Conservation (phyloP, 2,113 vertebrate genomes). For the Heliornis fulica region DNA sequence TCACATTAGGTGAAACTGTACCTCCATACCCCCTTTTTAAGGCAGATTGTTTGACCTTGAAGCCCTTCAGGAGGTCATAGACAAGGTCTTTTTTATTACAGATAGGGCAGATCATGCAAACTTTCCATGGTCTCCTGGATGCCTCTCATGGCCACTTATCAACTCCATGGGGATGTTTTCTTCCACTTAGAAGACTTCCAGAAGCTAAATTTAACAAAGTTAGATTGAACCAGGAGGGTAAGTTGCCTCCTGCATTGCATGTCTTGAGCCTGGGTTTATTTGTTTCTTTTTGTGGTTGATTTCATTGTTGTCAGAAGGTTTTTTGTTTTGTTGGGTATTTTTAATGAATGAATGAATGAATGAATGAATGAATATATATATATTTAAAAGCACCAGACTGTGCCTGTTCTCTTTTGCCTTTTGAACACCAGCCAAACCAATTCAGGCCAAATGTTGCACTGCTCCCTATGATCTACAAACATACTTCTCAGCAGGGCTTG, state of each 20-base stretch:
- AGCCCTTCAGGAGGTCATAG: neutral
- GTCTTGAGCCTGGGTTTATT: neutral
- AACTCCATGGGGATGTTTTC: neutral
- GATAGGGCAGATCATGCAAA: no score
- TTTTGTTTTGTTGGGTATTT: neutral
- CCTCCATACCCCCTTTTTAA: neutral
- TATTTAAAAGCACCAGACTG: neutral
- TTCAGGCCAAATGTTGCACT: neutral
- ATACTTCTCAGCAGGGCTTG: neutral
- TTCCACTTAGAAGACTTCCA: neutral
- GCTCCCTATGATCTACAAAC: neutral
- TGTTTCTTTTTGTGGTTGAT: neutral
- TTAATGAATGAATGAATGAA: no score
- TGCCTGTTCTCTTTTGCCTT: neutral
- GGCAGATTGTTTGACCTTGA: neutral
- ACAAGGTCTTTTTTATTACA: neutral
- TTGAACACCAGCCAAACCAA: neutral
- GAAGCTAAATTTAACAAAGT: neutral
- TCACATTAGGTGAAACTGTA: neutral
- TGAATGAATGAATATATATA: no score
- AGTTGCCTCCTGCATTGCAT: neutral
- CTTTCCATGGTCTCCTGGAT: neutral
- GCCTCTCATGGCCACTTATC: neutral
- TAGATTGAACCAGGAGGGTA: neutral
- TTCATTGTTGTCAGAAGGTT: neutral